phyloP scores from a whole-genome alignment of 2,888 invertebrate species.

The Lottia scabra region DNA sequence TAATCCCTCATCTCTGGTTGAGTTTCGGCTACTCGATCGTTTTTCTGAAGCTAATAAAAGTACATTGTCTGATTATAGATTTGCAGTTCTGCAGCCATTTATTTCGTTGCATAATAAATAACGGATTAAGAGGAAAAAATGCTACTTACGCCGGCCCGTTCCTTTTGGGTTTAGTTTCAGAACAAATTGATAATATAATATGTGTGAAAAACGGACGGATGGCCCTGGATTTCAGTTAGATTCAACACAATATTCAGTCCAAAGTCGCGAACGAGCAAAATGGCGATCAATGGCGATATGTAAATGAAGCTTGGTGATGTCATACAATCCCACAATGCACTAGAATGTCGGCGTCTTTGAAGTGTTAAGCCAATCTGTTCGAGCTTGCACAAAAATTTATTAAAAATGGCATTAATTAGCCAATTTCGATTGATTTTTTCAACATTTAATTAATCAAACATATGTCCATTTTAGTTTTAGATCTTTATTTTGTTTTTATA shows the following conservation, averaged over 20 bases:
- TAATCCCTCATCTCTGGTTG: no score
- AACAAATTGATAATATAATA: slow-evolving; percentile 52
- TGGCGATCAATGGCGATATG: slow-evolving; percentile 62
- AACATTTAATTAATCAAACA: no score
- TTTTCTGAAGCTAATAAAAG: not conserved
- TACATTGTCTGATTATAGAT: not conserved
- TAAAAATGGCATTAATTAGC: no score
- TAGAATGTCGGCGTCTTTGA: slow-evolving; percentile 1
- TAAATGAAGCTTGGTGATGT: slow-evolving; percentile 59
- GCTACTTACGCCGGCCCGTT: slow-evolving; percentile 66
- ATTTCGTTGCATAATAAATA: not conserved
- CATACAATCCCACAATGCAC: slow-evolving; percentile 53
- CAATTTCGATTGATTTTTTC: no score
- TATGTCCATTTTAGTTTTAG: no score
- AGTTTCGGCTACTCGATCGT: no score
- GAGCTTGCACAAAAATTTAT: no score
- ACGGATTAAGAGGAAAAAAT: slow-evolving; percentile 9
- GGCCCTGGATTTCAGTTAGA: slow-evolving; percentile 51
- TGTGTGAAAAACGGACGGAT: slow-evolving; percentile 46
- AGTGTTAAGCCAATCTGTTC: no score
- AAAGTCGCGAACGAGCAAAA: slow-evolving; percentile 49
- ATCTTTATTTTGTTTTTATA: no score
- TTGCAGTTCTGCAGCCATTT: not conserved
- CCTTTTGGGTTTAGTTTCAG: slow-evolving; percentile 55
- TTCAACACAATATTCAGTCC: slow-evolving; percentile 40